These are phyloP conservation scores for Heloderma charlesbogerti DNA, from an alignment of 2,113 vertebrate species.

Conservation along the genomic window DNA sequence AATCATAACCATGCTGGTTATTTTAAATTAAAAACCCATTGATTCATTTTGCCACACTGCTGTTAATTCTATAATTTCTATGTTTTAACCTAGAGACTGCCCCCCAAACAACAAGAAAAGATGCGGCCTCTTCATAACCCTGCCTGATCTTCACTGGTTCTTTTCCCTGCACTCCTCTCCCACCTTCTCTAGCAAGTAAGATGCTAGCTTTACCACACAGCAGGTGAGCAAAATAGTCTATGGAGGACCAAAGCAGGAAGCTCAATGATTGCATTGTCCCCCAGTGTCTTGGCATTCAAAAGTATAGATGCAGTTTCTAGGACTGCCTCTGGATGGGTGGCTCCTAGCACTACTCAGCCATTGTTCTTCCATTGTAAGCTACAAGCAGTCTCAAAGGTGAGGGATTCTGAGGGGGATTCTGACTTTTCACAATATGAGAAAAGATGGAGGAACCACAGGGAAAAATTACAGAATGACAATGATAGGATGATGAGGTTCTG, in stretches of 20 bases:
- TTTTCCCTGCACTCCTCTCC: not conserved
- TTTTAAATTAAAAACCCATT: not conserved
- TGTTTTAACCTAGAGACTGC: not conserved
- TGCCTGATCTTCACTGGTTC: not conserved
- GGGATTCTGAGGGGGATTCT: not conserved
- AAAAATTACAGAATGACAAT: not conserved
- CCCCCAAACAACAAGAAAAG: not conserved
- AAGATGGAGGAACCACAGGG: not conserved
- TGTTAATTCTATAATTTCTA: not conserved
- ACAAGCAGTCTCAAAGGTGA: not conserved
- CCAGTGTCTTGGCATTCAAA: not conserved
- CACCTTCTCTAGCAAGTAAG: not conserved
- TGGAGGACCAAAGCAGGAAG: too few species aligned
- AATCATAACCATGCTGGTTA: not conserved
- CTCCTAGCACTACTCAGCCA: too few species aligned
- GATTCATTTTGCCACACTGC: not conserved
- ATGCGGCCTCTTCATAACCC: not conserved
- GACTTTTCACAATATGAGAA: not conserved
- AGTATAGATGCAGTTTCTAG: not conserved
- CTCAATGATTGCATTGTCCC: not conserved
- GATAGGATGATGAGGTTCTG: not conserved
- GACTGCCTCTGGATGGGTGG: too few species aligned
- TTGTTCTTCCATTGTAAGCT: not conserved
- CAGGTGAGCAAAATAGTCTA: not conserved
- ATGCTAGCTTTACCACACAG: not conserved